Evolutionary conservation across 2,113 vertebrate genomes (phyloP), one percentile per base, ranked within the genome.

Genomic region (Tyto alba): DNA sequence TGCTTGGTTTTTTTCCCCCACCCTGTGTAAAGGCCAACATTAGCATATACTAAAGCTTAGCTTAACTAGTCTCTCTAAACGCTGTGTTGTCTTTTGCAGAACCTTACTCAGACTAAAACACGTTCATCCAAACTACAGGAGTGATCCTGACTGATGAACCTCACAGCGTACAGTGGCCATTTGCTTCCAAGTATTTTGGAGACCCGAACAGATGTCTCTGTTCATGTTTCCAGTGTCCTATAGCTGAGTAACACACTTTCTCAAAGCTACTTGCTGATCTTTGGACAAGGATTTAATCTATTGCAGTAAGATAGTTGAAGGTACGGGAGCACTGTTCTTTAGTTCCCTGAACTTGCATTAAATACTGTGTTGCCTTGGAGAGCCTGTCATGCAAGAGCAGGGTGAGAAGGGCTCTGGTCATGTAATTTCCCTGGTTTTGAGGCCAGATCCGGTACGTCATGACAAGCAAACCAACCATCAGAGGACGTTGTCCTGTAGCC

Each of bases 91-190:
- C 47, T 78, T 77, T 38, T 32, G 13, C 60, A 67, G 66, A 67
- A 38, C 47, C 13, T 30, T 38, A 16, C 16, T 50, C 30, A 10
- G 32, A 43, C 36, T 26, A 77, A 60, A 80, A 8, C 7, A 2
- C 1, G 14, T 22, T 48, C 21, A 38, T 45, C 45, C 23, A 26
- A 56, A 10, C 32, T 27, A 27, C 15, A 26, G 30, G 36, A 13
- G 17, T 13, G 23, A 85, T 25, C 13, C 1, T 2, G 32, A 30
- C 36, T 1, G 2, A 20, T 2, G 1, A 23, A 32, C 26, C 56
- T 71, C 9, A 3, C 5, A 6, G n/a, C 13, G 5, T 19, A 19
- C 7, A 43, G 50, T 23, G 20, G 40, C n/a, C 1, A 0, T 56
- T 67, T 50, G 47, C 36, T 91, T 52, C 60, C 0, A 1, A 64